Conservation (phyloP, 2,888 invertebrate species). For the Trachelus stipa region DNA sequence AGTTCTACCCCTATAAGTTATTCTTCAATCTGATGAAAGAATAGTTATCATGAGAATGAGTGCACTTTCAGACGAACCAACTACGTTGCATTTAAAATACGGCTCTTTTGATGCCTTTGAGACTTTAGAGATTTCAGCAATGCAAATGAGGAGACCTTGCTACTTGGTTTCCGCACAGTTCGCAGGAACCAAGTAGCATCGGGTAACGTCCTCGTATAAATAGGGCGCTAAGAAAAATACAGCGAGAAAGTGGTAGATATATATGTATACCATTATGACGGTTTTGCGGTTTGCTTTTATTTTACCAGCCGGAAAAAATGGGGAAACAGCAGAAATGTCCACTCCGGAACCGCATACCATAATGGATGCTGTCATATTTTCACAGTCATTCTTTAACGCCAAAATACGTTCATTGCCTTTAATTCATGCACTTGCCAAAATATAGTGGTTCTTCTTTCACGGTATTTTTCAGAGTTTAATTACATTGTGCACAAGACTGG, state of each 20-base stretch:
- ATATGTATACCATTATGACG: not conserved
- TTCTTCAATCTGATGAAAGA: not conserved
- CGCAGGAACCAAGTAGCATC: not conserved
- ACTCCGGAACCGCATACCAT: not conserved
- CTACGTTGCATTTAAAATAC: not conserved
- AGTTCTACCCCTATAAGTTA: not conserved
- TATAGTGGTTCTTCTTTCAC: not conserved
- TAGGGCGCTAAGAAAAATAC: not conserved
- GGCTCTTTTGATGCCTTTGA: constrained; percentile 35
- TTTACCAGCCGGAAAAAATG: not conserved
- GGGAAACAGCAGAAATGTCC: not conserved
- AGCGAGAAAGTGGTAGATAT: not conserved
- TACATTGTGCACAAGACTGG: not conserved
- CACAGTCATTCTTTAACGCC: constrained; percentile 1
- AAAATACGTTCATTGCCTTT: constrained; percentile 3
- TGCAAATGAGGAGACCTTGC: constrained; percentile 17
- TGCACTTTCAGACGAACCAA: not conserved
- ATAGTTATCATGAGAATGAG: not conserved
- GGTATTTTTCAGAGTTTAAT: not conserved
- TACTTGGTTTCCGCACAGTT: no score
- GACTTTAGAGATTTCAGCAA: constrained; percentile 21
- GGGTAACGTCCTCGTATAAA: not conserved
- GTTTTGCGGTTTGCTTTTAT: not conserved
- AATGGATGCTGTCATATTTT: constrained; percentile 7
- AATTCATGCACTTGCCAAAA: constrained; percentile 1